Conservation (phyloP, 64 coral and sea anemone genomes). For the Catalaphyllia jardinei region DNA sequence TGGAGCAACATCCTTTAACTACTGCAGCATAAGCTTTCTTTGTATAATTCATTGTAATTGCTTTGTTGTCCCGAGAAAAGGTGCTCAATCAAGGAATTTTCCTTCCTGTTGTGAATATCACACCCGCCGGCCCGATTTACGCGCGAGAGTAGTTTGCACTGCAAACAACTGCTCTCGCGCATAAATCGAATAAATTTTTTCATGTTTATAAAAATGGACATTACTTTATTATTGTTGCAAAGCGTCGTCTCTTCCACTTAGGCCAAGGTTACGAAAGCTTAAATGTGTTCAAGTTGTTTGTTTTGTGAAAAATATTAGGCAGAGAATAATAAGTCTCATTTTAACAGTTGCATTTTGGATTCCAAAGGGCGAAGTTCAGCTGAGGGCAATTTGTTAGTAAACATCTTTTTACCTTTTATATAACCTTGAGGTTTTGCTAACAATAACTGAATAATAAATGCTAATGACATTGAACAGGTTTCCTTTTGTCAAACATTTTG, state of each 20-base stretch:
- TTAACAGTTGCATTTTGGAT: background rate
- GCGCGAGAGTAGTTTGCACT: too few species aligned
- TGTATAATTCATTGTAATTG: background rate
- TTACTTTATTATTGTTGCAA: background rate
- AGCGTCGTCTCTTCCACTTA: background rate
- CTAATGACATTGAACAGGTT: too few species aligned
- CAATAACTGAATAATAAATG: too few species aligned
- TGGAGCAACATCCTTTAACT: background rate
- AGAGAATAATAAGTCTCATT: background rate
- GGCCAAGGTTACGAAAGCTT: background rate
- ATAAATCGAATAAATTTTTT: background rate
- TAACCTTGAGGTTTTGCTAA: too few species aligned
- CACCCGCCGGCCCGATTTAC: too few species aligned
- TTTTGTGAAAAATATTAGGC: background rate
- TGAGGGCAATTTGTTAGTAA: background rate
- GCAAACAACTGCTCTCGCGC: too few species aligned
- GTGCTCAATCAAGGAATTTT: too few species aligned
- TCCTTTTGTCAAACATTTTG: too few species aligned
- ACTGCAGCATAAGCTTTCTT: background rate
- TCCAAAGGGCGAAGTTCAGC: background rate
- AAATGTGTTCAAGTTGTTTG: background rate
- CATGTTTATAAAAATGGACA: background rate
- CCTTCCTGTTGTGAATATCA: too few species aligned
- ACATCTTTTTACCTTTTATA: background rate
- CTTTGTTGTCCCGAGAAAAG: too few species aligned